phyloP scores from a whole-genome alignment of 2,888 invertebrate genomes.

The Cantharis flavilabris region DNA sequence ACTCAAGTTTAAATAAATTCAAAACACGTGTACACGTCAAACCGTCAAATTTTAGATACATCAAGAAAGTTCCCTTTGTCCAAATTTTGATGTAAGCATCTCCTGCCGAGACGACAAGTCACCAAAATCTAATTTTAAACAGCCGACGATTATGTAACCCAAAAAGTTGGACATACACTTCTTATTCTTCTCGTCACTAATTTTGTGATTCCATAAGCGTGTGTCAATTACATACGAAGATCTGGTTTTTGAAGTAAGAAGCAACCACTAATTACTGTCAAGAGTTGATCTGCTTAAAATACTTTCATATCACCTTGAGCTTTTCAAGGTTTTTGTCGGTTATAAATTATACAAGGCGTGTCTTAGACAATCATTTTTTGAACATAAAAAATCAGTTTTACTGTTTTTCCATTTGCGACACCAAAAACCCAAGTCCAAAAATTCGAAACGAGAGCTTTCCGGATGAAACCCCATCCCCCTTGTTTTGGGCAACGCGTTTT shows the following conservation, averaged over 20 bases:
- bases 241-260: conserved; percentile 18
- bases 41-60: conserved; percentile 15
- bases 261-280: conserved; percentile 17
- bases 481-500: neutral
- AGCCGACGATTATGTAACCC: neutral
- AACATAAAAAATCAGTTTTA: neutral
- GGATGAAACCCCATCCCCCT: neutral
- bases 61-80: conserved; percentile 17
- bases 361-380: neutral
- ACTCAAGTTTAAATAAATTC: conserved; percentile 18
- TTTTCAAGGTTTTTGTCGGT: conserved; percentile 14
- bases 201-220: conserved; percentile 5
- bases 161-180: conserved; percentile 2
- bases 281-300: conserved; percentile 7
- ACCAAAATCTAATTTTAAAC: conserved; percentile 5
- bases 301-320: conserved; percentile 23
- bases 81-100: conserved; percentile 12
- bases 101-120: conserved; percentile 18
- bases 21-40: conserved; percentile 20
- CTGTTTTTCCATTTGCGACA: neutral
- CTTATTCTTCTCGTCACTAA: conserved; percentile 9
- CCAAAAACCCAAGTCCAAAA: neutral
- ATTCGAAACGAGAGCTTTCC: neutral
- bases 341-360: conserved; percentile 6
- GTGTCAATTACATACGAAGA: conserved; percentile 17